Evolutionary conservation across 1,140 invertebrate genomes (phyloP).

Genomic region (Lepeophtheirus salmonis): DNA sequence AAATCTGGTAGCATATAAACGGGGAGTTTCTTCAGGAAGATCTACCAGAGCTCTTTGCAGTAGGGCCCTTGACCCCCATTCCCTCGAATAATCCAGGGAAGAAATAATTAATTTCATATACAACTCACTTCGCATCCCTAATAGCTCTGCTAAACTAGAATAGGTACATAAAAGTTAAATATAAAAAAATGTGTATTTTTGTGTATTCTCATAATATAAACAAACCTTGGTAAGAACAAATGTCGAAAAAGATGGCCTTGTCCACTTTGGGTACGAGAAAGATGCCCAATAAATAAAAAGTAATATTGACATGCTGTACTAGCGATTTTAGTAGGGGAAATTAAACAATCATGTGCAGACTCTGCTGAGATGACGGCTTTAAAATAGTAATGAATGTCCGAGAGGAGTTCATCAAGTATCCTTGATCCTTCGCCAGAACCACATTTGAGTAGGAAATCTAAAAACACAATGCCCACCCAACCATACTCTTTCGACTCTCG

Average conservation of each 20-base stretch:
- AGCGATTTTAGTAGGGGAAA: conserved; percentile 66
- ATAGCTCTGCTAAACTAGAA: background rate
- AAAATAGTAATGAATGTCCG: conserved; percentile 55
- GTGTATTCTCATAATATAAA: no score
- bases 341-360: conserved; percentile 62
- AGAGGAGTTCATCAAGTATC: conserved; percentile 53
- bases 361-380: conserved; percentile 46
- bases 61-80: conserved; percentile 31
- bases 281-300: conserved; percentile 47
- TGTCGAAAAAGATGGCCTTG: background rate
- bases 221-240: background rate
- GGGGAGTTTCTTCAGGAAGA: conserved; percentile 43
- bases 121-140: conserved; percentile 5
- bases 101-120: conserved; percentile 17
- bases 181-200: no score
- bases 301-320: conserved; percentile 79
- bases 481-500: conserved; percentile 40
- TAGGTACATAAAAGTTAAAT: background rate
- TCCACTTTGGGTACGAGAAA: conserved; percentile 9
- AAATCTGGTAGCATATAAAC: conserved; percentile 75
- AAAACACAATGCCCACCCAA: conserved; percentile 48
- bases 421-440: conserved; percentile 34
- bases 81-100: conserved; percentile 10
- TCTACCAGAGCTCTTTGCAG: conserved; percentile 45
- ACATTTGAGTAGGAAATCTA: conserved; percentile 47